Percentiles rank a stretch among this genome's conserved stretches.
Conservation (phyloP, 2,113 vertebrate genomes). For the Pachyramphus minor region DNA sequence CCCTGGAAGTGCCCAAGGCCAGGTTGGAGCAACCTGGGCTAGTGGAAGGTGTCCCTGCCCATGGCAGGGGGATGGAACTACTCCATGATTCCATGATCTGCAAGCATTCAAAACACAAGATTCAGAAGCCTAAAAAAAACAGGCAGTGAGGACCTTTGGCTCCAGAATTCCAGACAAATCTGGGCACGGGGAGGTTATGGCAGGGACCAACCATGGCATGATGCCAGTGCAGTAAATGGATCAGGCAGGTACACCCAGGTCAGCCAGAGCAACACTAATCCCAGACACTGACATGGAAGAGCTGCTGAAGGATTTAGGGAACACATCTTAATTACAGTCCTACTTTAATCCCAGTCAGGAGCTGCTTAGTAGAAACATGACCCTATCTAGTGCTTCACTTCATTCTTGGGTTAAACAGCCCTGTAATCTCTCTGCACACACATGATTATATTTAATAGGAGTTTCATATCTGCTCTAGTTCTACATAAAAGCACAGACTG, state of each 20-base stretch:
- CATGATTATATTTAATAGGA: neutral
- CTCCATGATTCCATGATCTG: neutral
- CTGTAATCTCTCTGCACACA: neutral
- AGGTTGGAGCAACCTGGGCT: neutral
- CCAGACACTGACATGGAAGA: neutral
- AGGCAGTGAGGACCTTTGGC: neutral
- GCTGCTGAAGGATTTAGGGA: neutral
- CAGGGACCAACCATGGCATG: rapidly evolving
- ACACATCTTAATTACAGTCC: neutral
- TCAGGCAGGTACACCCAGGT: neutral
- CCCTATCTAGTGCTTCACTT: neutral
- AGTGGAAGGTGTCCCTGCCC: neutral
- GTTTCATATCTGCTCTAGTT: neutral
- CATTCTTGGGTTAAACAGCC: neutral
- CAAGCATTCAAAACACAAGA: neutral
- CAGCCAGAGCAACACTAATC: neutral
- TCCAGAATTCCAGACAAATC: neutral
- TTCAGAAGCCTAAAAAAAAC: neutral
- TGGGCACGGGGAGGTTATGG: neutral
- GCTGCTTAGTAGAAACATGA: neutral
- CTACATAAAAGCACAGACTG: neutral
- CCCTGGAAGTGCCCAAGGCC: neutral
- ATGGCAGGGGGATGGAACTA: neutral
- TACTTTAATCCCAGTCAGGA: neutral
- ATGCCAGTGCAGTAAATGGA: rapidly evolving